Conservation (phyloP, 2,113 vertebrate genomes). For the Gallinago jamesoni region DNA sequence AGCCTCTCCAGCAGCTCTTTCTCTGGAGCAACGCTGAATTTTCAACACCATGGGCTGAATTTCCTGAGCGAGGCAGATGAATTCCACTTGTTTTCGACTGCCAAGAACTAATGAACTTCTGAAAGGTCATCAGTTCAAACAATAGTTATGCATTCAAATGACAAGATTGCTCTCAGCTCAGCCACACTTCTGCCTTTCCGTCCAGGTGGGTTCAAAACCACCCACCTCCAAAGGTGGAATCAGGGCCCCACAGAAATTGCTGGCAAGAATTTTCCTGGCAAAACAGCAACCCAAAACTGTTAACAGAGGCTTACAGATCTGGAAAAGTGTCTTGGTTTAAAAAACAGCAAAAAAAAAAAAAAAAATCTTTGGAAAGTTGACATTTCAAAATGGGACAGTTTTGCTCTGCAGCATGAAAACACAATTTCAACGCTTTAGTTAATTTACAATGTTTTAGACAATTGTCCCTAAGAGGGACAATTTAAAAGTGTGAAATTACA, state of each 20-base stretch:
- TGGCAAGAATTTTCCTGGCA: not conserved
- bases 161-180: not conserved
- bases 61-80: not conserved
- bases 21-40: not conserved
- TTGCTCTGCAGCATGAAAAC: not conserved
- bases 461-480: not conserved
- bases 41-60: not conserved
- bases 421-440: not conserved
- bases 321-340: not conserved
- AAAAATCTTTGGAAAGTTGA: not conserved
- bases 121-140: not conserved
- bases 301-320: not conserved
- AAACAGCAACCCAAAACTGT: not conserved
- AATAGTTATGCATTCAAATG: not conserved
- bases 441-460: not conserved
- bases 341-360: not conserved
- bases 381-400: not conserved
- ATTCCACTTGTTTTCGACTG: not conserved
- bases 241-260: not conserved
- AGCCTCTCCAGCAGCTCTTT: not conserved
- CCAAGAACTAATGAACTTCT: not conserved
- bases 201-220: not conserved
- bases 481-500: not conserved
- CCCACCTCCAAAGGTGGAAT: not conserved
- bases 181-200: not conserved